Base-by-base conservation (phyloP, 2,888 invertebrate species). In the Acronicta leporina region DNA sequence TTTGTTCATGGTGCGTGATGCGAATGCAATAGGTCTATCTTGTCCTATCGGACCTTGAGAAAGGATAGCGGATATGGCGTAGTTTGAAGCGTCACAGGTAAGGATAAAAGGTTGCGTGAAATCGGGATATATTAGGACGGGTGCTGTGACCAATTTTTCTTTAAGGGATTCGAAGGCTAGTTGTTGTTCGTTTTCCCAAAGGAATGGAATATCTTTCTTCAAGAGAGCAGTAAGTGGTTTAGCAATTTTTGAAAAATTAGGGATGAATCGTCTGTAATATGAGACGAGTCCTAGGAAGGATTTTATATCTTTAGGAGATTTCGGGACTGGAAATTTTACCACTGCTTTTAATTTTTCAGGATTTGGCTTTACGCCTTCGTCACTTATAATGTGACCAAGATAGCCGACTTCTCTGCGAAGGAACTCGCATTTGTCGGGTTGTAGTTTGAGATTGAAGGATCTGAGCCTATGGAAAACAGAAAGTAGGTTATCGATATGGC, bases 381-480 rank as follows among this genome's bases (percentile, higher is more conserved):
- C 30, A 4, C 14, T 9, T 11, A 45, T 45, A 7, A 45, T 15
- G 14, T 45, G 45, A 3, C 45, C 45, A 10, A 45, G 9, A 5
- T 45, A 45, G 13, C 5, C 4, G 38, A 53, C 40, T 16, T 46
- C 45, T 13, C 16, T 38, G 1, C 38, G n/a, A 11, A 52, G 20
- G 11, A 52, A 52, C 11, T 52, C 35, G n/a, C 44, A 44, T 25
- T 52, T 38, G 2, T 13, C 44, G 4, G 52, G 52, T 5, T 52
- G 52, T 33, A 52, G n/a, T 44, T 52, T 52, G 7, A 52, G 35
- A 35, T 35, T 35, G 11, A 35, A 35, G 2, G 8, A 8, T 35
- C 35, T 8, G 35, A 35, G 3, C 11, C 35, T 35, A 10, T 35
- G 7, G 10, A 35, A 35, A 9, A 35, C 11, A 3, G 35, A 8